Percentiles rank a stretch among this genome's conserved stretches.
phyloP scores from a whole-genome alignment of 1,140 invertebrate species.

The Hirudo medicinalis region DNA sequence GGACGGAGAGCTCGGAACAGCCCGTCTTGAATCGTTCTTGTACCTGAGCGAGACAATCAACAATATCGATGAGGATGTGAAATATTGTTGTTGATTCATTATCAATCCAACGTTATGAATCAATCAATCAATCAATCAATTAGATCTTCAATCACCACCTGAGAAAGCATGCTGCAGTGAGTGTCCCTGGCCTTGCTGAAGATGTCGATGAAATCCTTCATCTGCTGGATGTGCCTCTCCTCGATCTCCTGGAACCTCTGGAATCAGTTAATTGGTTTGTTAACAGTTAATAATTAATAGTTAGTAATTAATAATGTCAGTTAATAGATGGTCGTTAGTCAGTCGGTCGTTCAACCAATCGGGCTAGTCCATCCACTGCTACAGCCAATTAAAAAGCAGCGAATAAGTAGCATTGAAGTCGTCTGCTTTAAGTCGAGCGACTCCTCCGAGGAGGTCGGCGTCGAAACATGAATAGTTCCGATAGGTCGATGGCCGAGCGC shows the following conservation, averaged over 20 bases:
- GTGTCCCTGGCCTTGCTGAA: slow-evolving; percentile 74
- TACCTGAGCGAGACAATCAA: slow-evolving; percentile 49
- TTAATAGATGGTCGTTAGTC: no score
- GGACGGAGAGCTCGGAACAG: slow-evolving; percentile 76
- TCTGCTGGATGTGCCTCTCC: slow-evolving; percentile 75
- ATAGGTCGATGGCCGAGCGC: no score
- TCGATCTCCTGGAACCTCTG: slow-evolving; percentile 86
- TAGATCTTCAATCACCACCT: slow-evolving; percentile 39
- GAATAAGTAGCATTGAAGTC: no score
- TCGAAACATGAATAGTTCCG: no score
- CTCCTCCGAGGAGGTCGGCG: no score
- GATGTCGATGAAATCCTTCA: slow-evolving; percentile 83
- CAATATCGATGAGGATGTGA: slow-evolving; percentile 14
- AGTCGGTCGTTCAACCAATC: no score
- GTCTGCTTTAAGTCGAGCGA: no score
- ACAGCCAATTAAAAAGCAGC: no score
- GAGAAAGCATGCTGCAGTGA: slow-evolving; percentile 73
- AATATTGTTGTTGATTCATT: slow-evolving; percentile 15
- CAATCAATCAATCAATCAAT: neutral
- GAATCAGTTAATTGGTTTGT: slow-evolving; percentile 28
- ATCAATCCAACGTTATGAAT: neutral
- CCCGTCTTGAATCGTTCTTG: slow-evolving; percentile 77
- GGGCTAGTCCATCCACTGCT: no score
- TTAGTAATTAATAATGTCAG: no score
- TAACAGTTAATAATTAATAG: no score